These are phyloP conservation scores for Danaus melanippus DNA, from an alignment of 1,140 invertebrate species.

Conservation along the genomic window DNA sequence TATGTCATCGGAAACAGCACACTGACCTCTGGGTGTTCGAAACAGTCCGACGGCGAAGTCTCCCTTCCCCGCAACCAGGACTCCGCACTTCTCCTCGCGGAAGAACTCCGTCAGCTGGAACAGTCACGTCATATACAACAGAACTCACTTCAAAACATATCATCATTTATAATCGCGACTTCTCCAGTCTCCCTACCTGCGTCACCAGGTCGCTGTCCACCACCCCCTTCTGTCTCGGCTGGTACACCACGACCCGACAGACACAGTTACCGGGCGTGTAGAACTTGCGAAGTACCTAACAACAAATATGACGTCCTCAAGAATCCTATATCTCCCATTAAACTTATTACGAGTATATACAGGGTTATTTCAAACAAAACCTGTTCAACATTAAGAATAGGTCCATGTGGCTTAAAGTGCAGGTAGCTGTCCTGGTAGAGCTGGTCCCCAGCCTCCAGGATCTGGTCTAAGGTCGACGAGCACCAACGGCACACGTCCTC, in stretches of 20 bases:
- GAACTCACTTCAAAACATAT: neutral
- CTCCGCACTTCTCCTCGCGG: constrained; percentile 45
- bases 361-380: constrained; percentile 15
- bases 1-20: neutral
- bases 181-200: constrained; percentile 22
- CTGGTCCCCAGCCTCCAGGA: constrained; percentile 58
- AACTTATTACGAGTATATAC: too few species aligned
- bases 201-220: constrained; percentile 36
- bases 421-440: constrained; percentile 63
- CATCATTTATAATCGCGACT: too few species aligned
- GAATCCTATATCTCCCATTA: too few species aligned
- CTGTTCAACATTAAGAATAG: constrained; percentile 44
- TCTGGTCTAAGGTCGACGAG: constrained; percentile 42
- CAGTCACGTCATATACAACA: neutral
- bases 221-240: constrained; percentile 37
- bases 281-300: constrained; percentile 56
- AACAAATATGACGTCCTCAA: neutral
- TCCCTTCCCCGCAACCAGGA: constrained; percentile 43
- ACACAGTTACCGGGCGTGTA: constrained; percentile 63
- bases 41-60: constrained; percentile 56
- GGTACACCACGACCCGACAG: constrained; percentile 52
- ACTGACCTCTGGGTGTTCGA: constrained; percentile 45
- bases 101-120: constrained; percentile 52
- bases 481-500: constrained; percentile 58
- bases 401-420: constrained; percentile 38